Base-by-base conservation (phyloP, 2,797 vertebrate species). In the Phoebastria nigripes region DNA sequence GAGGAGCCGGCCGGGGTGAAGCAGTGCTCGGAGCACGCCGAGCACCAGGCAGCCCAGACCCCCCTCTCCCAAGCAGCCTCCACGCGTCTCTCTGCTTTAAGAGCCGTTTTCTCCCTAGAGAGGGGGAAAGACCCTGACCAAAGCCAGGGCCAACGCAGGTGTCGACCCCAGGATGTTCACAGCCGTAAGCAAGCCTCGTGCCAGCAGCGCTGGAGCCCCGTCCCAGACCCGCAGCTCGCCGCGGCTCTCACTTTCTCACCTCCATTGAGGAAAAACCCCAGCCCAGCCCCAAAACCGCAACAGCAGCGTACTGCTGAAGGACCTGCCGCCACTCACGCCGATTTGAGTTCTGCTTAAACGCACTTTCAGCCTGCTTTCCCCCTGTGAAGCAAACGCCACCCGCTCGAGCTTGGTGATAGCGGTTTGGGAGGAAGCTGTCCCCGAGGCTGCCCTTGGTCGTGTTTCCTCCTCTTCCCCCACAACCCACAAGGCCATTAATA, bases 21-120 rank as follows among this genome's bases (percentile, higher is more conserved):
- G 49, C 25, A 5, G 8, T 2, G 5, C 39, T 56, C 1, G 0
- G 66, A 63, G 55, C 42, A 33, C 3, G 1, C 39, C 0, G 1
- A 74, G 69, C n/a, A 15, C 42, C 67, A 33, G 54, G 51, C 72
- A 74, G 35, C 33, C 65, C 55, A 26, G 15, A 65, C 5, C 7
- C 26, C 49, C 49, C 31, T 37, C 28, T 31, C 63, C 76, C 39
- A 37, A 22, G 49, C 61, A 74, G 56, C 44, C 71, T 51, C 41
- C 17, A 25, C 0, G 0, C 1, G 1, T 22, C 4, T 39, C 31
- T 24, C 58, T 46, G 51, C 73, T 80, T 47, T 22, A 35, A 35
- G 25, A 52, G 46, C 12, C 15, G 11, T 20, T 81, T 78, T 61
- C 29, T 81, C 46, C 20, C 28, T 7, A 7, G 25, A 69, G 28